These are phyloP conservation scores for Metridium senile DNA, from an alignment of 92 coral and sea anemone genomes.

Conservation along the genomic window DNA sequence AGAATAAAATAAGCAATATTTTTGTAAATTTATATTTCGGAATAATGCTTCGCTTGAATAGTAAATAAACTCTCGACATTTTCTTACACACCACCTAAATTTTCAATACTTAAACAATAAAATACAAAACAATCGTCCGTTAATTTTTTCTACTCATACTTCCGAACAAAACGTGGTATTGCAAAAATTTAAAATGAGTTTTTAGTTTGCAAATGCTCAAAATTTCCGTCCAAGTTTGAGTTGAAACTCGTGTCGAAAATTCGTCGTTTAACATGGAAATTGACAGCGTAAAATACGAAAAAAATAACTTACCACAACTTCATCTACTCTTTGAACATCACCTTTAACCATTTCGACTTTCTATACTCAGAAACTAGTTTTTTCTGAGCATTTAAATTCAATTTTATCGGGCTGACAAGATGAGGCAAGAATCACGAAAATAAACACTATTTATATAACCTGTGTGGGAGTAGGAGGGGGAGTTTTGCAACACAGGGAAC, in stretches of 20 bases:
- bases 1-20: too few relatives aligned
- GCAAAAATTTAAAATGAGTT: too few relatives aligned
- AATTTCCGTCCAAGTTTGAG: too few relatives aligned
- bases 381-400: neutral
- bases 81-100: neutral
- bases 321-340: neutral
- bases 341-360: neutral
- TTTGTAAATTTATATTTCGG: neutral
- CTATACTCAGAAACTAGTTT: neutral
- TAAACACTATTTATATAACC: neutral
- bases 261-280: too few relatives aligned
- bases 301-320: conserved; percentile 5
- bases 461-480: neutral
- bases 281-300: neutral
- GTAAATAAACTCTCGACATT: neutral
- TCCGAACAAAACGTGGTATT: too few relatives aligned
- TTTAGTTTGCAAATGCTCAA: too few relatives aligned
- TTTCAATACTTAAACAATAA: too few relatives aligned
- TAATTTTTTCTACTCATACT: too few relatives aligned
- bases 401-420: neutral
- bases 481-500: neutral
- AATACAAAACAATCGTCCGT: too few relatives aligned
- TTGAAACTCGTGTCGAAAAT: too few relatives aligned
- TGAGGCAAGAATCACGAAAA: neutral
- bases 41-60: neutral